phyloP scores from a whole-genome alignment of 2,797 vertebrate genomes.

The Potorous gilbertii region DNA sequence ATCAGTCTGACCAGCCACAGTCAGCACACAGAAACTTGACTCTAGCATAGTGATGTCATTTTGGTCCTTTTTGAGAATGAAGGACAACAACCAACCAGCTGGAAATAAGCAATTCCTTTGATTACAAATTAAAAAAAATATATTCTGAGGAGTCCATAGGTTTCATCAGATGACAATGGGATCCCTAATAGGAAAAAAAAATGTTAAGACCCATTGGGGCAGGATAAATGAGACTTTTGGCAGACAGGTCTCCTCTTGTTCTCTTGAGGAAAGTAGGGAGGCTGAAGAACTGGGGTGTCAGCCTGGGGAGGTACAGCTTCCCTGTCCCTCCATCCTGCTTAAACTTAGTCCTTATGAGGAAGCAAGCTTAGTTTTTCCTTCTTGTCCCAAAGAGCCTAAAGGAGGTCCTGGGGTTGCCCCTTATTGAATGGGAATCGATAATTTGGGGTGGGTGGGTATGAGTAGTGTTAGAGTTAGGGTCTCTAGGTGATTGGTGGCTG shows the following conservation, averaged over 20 bases:
- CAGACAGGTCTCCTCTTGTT: background rate
- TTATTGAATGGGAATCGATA: background rate
- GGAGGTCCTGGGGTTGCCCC: no score
- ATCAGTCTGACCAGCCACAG: background rate
- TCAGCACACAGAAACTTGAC: background rate
- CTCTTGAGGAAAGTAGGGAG: background rate
- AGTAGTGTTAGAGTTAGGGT: background rate
- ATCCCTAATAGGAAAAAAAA: background rate
- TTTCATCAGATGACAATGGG: background rate
- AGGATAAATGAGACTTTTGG: background rate
- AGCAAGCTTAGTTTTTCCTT: background rate
- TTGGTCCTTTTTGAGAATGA: background rate
- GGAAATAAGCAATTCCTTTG: background rate
- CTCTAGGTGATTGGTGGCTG: background rate
- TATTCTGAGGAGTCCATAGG: background rate
- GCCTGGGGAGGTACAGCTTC: background rate
- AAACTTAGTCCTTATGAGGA: background rate
- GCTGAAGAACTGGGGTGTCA: background rate
- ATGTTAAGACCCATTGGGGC: background rate
- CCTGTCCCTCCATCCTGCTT: background rate
- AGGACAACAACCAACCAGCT: background rate
- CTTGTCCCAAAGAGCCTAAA: background rate
- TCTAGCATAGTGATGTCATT: background rate
- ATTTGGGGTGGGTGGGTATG: no score
- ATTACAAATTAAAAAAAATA: background rate